Evolutionary conservation across 1,140 invertebrate genomes (phyloP).

Genomic region (Drosophila asahinai): DNA sequence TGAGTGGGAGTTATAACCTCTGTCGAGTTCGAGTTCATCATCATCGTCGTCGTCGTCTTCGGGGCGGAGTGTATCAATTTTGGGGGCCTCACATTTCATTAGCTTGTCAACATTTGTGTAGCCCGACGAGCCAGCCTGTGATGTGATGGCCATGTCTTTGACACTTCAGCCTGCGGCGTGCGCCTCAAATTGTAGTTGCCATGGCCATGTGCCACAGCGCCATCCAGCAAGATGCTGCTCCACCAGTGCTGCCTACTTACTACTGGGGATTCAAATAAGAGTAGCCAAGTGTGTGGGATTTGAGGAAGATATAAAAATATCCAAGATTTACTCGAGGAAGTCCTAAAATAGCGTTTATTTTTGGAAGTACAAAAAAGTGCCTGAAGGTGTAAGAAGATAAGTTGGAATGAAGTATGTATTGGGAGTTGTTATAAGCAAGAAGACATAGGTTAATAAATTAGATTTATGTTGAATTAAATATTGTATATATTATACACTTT

Average conservation of each 20-base stretch:
- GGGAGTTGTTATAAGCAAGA: not conserved
- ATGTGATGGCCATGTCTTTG: conserved; percentile 71
- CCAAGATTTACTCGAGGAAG: not conserved
- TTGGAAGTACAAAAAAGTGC: too few species aligned
- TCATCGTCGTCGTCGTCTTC: conserved; percentile 40
- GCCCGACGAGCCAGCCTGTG: conserved; percentile 33
- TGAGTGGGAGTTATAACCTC: conserved; percentile 15
- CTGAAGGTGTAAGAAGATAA: not conserved
- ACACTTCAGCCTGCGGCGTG: conserved; percentile 72
- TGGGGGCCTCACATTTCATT: conserved; percentile 79
- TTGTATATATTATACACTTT: too few species aligned
- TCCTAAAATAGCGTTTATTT: not conserved
- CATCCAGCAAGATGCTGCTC: conserved; percentile 1
- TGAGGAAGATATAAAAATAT: not conserved
- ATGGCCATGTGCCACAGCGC: conserved; percentile 42
- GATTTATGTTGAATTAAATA: too few species aligned
- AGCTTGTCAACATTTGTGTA: conserved; percentile 81
- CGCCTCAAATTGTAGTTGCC: conserved; percentile 67
- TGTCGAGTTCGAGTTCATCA: conserved; percentile 23
- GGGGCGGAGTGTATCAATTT: conserved; percentile 70
- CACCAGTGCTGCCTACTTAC: not conserved
- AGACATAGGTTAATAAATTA: too few species aligned
- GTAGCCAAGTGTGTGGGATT: conserved; percentile 10
- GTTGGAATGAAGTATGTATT: not conserved
- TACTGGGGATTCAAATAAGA: conserved; percentile 9